Evolutionary conservation across 2,888 invertebrate species (phyloP).

Genomic region (Thymelicus sylvestris): DNA sequence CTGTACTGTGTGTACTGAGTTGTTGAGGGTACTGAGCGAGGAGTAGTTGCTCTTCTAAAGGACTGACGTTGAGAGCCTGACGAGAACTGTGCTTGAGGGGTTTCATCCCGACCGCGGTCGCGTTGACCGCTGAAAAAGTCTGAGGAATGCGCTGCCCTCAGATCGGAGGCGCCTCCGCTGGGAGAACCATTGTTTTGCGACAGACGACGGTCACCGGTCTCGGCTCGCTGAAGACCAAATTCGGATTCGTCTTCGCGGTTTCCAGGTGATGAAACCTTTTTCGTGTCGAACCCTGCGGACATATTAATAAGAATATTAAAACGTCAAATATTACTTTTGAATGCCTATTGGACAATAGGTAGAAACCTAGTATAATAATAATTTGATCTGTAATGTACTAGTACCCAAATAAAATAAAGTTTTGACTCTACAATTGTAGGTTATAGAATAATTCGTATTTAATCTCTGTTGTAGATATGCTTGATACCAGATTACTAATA

Average conservation of each 20-base stretch:
- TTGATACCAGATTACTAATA: too few relatives aligned
- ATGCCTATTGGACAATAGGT: too few relatives aligned
- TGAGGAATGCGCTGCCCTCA: slow-evolving; percentile 89
- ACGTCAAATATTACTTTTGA: not conserved
- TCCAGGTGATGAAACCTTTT: slow-evolving; percentile 78
- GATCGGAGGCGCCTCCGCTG: slow-evolving; percentile 82
- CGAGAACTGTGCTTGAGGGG: slow-evolving; percentile 46
- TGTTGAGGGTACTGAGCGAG: slow-evolving; percentile 57
- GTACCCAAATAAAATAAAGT: too few relatives aligned
- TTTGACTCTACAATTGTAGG: too few relatives aligned
- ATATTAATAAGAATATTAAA: not conserved
- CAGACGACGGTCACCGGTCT: slow-evolving; percentile 85
- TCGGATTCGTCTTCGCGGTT: slow-evolving; percentile 88
- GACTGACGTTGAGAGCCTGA: slow-evolving; percentile 54
- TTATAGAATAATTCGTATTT: too few relatives aligned
- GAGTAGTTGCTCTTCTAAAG: slow-evolving; percentile 74
- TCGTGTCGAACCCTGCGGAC: slow-evolving; percentile 86
- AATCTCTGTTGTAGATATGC: too few relatives aligned
- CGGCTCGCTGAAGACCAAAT: slow-evolving; percentile 89
- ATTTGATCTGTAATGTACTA: too few relatives aligned
- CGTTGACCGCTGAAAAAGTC: slow-evolving; percentile 88
- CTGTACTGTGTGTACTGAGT: slow-evolving; percentile 54
- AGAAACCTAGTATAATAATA: too few relatives aligned
- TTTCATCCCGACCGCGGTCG: slow-evolving; percentile 76
- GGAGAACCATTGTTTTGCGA: slow-evolving; percentile 57